Evolutionary conservation across 1,140 invertebrate genomes (phyloP).

Genomic region (Zeugodacus cucurbitae): DNA sequence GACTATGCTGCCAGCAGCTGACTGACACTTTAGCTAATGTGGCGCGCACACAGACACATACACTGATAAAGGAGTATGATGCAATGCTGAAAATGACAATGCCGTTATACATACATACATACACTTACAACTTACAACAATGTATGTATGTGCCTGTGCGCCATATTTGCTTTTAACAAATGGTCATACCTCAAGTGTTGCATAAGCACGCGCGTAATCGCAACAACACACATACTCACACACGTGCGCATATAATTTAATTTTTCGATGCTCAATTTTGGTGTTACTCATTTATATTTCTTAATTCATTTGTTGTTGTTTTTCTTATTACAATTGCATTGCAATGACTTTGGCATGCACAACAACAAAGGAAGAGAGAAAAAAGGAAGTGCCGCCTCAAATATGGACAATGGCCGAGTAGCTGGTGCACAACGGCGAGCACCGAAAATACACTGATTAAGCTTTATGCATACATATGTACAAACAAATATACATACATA

Average conservation of each 20-base stretch:
- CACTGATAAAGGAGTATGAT: background rate
- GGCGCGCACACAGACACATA: background rate
- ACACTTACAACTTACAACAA: background rate
- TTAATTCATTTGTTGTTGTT: background rate
- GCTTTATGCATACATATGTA: too few species aligned
- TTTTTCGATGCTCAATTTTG: conserved; percentile 16
- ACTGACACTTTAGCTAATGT: background rate
- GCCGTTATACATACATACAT: background rate
- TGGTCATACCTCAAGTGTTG: background rate
- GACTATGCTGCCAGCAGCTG: background rate
- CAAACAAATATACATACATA: too few species aligned
- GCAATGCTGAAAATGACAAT: background rate
- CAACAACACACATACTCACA: background rate
- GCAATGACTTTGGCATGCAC: background rate
- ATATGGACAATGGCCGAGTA: background rate
- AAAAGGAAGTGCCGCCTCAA: background rate
- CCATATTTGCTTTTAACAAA: background rate
- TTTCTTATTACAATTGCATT: background rate
- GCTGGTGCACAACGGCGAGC: background rate
- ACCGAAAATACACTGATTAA: background rate
- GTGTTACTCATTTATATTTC: background rate
- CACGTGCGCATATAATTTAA: background rate
- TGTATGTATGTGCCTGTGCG: background rate
- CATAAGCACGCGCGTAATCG: conserved; percentile 6
- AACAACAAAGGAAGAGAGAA: background rate